These are phyloP conservation scores for Microchrysa polita DNA, from an alignment of 2,888 invertebrate species.

Conservation along the genomic window DNA sequence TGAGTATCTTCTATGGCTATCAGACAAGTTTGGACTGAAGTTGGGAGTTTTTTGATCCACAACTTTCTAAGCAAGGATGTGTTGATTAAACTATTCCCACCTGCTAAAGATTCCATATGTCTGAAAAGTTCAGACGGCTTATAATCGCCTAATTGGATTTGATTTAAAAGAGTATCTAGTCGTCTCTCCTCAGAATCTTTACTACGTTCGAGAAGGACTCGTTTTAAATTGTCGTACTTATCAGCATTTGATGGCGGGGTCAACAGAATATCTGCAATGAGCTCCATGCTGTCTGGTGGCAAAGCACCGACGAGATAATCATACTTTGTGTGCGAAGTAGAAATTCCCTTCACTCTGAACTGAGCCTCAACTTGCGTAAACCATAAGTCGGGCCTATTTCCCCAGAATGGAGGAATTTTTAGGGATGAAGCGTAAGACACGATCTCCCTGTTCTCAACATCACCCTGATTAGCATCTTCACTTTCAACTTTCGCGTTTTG, in stretches of 20 bases:
- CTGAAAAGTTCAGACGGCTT: background rate
- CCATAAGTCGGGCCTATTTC: slow-evolving; percentile 36
- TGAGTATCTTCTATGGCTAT: background rate
- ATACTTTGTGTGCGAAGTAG: slow-evolving; percentile 39
- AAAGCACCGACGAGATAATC: slow-evolving; percentile 39
- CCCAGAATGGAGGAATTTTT: slow-evolving; percentile 35
- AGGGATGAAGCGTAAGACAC: background rate
- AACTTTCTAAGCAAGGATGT: background rate
- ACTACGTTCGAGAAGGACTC: slow-evolving; percentile 3
- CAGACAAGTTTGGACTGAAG: background rate
- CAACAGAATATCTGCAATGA: slow-evolving; percentile 38
- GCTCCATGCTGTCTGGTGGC: slow-evolving; percentile 35
- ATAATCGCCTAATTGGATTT: too few relatives aligned
- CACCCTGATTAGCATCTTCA: background rate
- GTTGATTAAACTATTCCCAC: slow-evolving; percentile 8
- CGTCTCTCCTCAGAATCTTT: slow-evolving; percentile 40
- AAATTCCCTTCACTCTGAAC: slow-evolving; percentile 37
- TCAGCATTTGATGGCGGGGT: slow-evolving; percentile 17
- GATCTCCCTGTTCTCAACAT: background rate
- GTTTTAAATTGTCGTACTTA: slow-evolving; percentile 38
- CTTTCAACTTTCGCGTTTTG: too few relatives aligned
- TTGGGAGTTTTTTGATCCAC: too few relatives aligned
- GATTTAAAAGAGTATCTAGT: slow-evolving; percentile 7
- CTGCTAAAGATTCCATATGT: slow-evolving; percentile 10
- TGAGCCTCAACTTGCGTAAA: slow-evolving; percentile 36